phyloP scores from a whole-genome alignment of 2,113 vertebrate genomes.

The Echinops telfairi region DNA sequence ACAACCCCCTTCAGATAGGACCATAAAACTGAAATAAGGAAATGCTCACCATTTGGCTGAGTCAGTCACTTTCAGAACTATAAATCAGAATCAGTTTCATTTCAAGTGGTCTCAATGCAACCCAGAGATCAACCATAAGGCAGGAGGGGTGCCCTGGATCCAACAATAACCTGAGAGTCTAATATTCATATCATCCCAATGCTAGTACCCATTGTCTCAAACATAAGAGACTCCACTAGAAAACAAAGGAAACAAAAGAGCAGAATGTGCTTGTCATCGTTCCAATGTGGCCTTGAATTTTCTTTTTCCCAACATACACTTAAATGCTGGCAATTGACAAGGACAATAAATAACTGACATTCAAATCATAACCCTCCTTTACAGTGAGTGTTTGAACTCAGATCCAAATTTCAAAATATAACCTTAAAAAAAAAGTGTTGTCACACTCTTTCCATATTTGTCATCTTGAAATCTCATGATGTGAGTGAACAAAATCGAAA shows the following conservation, averaged over 20 bases:
- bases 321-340: slow-evolving; percentile 72
- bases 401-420: slow-evolving; percentile 80
- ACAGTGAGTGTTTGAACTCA: slow-evolving; percentile 68
- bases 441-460: slow-evolving; percentile 84
- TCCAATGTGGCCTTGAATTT: slow-evolving; percentile 64
- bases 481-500: slow-evolving; percentile 84
- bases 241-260: slow-evolving; percentile 73
- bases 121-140: slow-evolving; percentile 83
- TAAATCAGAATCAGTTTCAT: slow-evolving; percentile 87
- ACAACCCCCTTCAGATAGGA: slow-evolving; percentile 83
- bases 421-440: slow-evolving; percentile 75
- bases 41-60: slow-evolving; percentile 85
- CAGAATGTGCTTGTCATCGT: slow-evolving; percentile 71
- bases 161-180: slow-evolving; percentile 80
- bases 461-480: slow-evolving; percentile 84
- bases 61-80: slow-evolving; percentile 84
- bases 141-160: slow-evolving; percentile 72
- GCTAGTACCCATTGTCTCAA: slow-evolving; percentile 75
- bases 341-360: slow-evolving; percentile 72
- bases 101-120: slow-evolving; percentile 83
- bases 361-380: slow-evolving; percentile 60
- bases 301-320: slow-evolving; percentile 79
- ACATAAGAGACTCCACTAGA: slow-evolving; percentile 72
- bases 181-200: slow-evolving; percentile 76
- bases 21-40: slow-evolving; percentile 85